Conservation (phyloP, 2,113 vertebrate species). For the Neolamprologus falcicula region DNA sequence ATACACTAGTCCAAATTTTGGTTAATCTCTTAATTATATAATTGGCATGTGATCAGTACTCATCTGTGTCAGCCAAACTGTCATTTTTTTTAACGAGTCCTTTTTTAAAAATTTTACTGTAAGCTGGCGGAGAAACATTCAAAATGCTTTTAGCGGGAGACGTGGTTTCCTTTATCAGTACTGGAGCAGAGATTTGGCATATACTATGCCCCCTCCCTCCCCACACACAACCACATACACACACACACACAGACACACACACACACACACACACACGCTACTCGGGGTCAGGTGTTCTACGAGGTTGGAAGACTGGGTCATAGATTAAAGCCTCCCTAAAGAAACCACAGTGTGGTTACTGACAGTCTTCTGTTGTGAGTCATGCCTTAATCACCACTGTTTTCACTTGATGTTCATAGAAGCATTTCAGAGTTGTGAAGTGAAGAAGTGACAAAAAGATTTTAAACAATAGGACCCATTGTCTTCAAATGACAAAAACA, state of each 20-base stretch:
- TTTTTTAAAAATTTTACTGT: neutral
- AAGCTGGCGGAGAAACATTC: neutral
- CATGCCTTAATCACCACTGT: neutral
- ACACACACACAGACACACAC: no score
- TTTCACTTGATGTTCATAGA: neutral
- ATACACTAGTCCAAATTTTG: neutral
- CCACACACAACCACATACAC: neutral
- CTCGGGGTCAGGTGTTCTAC: neutral
- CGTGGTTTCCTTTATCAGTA: slow-evolving; percentile 3
- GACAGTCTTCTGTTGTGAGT: neutral
- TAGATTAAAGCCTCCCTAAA: neutral
- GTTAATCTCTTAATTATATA: neutral
- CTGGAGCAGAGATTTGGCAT: neutral
- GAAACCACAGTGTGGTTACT: neutral
- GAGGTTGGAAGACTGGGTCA: neutral
- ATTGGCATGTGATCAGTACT: neutral
- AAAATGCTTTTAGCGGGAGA: slow-evolving; percentile 1
- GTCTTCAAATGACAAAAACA: neutral
- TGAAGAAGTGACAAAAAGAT: neutral
- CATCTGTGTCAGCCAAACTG: neutral
- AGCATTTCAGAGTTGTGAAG: neutral
- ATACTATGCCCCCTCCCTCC: neutral
- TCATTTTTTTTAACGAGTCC: neutral
- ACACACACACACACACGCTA: neutral
- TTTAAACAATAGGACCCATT: neutral